A percentile compares a stretch with the other conserved stretches of the same genome.
Conservation (phyloP, 1,140 invertebrate genomes). For the Drosophila nasuta region DNA sequence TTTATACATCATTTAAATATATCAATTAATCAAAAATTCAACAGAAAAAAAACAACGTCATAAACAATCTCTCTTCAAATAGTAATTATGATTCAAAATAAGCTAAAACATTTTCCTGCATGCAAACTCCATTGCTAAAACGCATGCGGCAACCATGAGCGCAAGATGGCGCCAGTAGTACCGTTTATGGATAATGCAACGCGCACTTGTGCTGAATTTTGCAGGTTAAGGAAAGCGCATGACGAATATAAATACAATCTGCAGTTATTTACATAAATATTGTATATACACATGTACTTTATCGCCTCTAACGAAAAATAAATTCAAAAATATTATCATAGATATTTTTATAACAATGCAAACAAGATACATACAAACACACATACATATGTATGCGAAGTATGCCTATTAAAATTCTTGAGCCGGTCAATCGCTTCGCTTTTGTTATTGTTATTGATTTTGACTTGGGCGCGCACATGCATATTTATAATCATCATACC, state of each 20-base stretch:
- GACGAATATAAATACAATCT: background rate
- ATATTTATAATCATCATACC: slow-evolving; percentile 9
- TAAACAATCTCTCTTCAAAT: no score
- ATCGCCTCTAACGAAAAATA: no score
- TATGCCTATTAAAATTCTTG: slow-evolving; percentile 4
- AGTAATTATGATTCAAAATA: no score
- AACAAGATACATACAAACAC: background rate
- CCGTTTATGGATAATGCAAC: background rate
- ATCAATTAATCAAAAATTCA: no score
- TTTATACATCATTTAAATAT: no score
- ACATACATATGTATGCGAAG: background rate
- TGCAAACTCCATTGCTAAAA: background rate
- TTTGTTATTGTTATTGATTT: slow-evolving; percentile 18
- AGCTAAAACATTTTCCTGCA: no score
- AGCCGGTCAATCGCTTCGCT: slow-evolving; percentile 20
- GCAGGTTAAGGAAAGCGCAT: background rate
- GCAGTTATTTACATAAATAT: background rate
- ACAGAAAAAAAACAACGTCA: no score
- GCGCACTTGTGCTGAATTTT: background rate
- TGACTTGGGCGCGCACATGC: background rate
- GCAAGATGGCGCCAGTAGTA: background rate
- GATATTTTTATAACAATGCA: background rate
- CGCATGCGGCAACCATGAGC: background rate
- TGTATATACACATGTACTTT: no score
- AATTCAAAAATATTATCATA: background rate